These are phyloP conservation scores for Sebastes vulpes DNA, from an alignment of 2,797 vertebrate species.

Conservation along the genomic window DNA sequence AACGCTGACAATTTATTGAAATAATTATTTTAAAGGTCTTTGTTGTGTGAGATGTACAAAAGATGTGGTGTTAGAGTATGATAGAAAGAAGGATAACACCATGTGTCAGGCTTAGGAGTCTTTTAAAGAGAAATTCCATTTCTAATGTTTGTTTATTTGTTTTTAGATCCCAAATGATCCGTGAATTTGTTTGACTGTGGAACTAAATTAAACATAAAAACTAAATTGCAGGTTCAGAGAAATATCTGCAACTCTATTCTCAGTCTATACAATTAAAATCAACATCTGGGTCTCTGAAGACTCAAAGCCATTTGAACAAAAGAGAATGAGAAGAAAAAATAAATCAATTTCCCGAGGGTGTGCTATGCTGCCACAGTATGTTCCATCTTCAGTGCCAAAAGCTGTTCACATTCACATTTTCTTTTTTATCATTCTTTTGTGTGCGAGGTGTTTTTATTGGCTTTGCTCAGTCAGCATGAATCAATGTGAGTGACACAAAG, in stretches of 20 bases:
- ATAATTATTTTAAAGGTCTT: background rate
- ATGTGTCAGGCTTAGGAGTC: background rate
- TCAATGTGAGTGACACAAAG: slow-evolving; percentile 45
- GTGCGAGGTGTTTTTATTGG: slow-evolving; percentile 1
- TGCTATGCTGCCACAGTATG: background rate
- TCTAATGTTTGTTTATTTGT: background rate
- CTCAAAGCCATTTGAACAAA: slow-evolving; percentile 9
- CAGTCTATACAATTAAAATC: slow-evolving; percentile 23
- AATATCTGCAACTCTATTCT: background rate
- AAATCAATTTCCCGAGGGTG: slow-evolving; percentile 14
- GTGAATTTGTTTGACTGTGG: background rate
- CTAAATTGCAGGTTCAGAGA: slow-evolving; percentile 2
- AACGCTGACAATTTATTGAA: background rate
- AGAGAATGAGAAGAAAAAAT: background rate
- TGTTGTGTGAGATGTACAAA: background rate
- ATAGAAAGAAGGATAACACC: background rate
- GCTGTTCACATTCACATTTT: slow-evolving; percentile 15
- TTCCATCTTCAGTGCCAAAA: background rate
- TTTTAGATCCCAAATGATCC: background rate
- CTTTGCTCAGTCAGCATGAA: slow-evolving; percentile 55
- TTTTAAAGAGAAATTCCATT: background rate
- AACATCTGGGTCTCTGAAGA: slow-evolving; percentile 23
- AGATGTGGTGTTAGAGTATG: background rate
- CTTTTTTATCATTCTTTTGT: slow-evolving; percentile 26
- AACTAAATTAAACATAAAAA: slow-evolving; percentile 8